phyloP scores from a whole-genome alignment of 2,797 vertebrate genomes.

The Dromococcyx pavoninus region DNA sequence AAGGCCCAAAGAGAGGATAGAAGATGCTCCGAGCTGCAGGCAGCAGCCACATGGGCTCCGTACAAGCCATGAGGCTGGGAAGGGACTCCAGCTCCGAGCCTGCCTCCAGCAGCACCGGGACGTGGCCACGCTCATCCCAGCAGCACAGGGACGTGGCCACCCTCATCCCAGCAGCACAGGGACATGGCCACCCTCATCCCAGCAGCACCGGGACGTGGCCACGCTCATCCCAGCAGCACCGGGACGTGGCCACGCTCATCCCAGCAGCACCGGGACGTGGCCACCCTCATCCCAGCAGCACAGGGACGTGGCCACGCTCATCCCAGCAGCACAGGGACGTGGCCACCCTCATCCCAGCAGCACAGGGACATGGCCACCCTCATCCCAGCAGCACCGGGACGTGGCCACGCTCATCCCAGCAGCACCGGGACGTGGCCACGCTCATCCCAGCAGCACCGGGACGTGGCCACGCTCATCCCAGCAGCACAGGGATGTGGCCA shows the following conservation, averaged over 20 bases:
- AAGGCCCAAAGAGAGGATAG: not conserved
- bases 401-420: no score
- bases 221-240: no score
- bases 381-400: no score
- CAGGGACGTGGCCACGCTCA: no score
- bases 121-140: accelerated
- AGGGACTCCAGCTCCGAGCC: not conserved
- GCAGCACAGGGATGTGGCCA: not conserved
- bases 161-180: not conserved
- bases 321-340: not conserved
- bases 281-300: no score
- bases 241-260: no score
- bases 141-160: accelerated
- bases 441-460: accelerated
- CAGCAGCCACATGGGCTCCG: not conserved
- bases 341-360: accelerated
- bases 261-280: no score
- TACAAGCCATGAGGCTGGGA: not conserved
- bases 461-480: accelerated
- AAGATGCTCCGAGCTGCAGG: not conserved
- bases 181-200: no score
- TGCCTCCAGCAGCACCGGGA: not conserved
- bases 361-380: accelerated
- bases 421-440: accelerated
- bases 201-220: no score